A percentile compares a stretch with the other conserved stretches of the same genome.
These are phyloP conservation scores for Sebastes nivosus DNA, from an alignment of 2,797 vertebrate genomes.

Conservation along the genomic window DNA sequence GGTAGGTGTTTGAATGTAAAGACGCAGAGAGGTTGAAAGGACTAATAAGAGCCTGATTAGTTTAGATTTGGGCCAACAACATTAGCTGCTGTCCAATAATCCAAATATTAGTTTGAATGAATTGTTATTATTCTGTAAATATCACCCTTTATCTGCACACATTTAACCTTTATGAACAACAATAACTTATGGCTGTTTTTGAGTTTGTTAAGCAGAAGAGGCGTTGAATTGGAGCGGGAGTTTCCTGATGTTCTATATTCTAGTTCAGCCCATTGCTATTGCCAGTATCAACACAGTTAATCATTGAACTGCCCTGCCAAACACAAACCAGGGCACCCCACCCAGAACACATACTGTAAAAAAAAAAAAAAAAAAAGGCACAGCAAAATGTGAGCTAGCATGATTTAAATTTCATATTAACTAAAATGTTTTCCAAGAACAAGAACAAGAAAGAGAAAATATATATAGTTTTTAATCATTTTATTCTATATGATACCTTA, in stretches of 20 bases:
- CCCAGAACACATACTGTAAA: slow-evolving; percentile 8
- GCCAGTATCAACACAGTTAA: slow-evolving; percentile 62
- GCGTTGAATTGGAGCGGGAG: slow-evolving; percentile 52
- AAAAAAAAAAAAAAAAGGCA: background rate
- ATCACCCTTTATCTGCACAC: background rate
- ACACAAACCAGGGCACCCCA: slow-evolving; percentile 11
- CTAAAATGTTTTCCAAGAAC: background rate
- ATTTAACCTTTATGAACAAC: background rate
- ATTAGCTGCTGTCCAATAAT: background rate
- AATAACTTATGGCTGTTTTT: background rate
- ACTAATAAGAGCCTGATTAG: background rate
- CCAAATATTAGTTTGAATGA: background rate
- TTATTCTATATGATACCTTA: slow-evolving; percentile 46
- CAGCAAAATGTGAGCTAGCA: background rate
- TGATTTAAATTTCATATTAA: background rate
- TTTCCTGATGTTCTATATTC: slow-evolving; percentile 65
- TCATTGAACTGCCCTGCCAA: slow-evolving; percentile 43
- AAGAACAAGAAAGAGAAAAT: background rate
- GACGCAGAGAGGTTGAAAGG: background rate
- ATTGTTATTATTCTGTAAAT: background rate
- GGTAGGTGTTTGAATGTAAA: background rate
- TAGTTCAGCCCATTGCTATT: slow-evolving; percentile 39
- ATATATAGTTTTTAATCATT: slow-evolving; percentile 12
- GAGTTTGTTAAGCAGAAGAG: slow-evolving; percentile 15
- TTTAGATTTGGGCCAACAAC: background rate